phyloP scores from a whole-genome alignment of 2,113 vertebrate species.

The Tychaedon coryphoeus region DNA sequence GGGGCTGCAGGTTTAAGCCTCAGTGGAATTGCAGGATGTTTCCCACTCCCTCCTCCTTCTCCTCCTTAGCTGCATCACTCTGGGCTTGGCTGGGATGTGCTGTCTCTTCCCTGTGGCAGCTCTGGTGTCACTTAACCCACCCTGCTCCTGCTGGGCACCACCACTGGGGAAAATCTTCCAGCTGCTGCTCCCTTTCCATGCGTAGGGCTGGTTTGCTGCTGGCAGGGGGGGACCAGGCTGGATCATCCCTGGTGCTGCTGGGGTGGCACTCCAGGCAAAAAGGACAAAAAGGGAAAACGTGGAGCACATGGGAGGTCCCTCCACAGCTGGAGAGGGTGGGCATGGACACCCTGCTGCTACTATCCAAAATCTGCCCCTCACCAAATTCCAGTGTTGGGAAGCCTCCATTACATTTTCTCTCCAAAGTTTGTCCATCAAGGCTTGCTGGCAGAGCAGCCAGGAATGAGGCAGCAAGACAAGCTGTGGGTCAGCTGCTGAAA shows the following conservation, averaged over 20 bases:
- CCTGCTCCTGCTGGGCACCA: background rate
- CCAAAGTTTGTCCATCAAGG: background rate
- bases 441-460: background rate
- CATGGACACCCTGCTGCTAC: background rate
- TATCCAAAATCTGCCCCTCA: background rate
- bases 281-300: background rate
- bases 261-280: background rate
- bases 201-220: background rate
- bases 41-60: background rate
- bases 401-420: background rate
- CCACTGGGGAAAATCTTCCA: background rate
- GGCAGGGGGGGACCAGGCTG: background rate
- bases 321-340: background rate
- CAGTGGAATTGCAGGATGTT: background rate
- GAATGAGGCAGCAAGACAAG: background rate
- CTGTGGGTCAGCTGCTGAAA: background rate
- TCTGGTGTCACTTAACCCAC: background rate
- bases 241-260: background rate
- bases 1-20: background rate
- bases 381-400: rapidly evolving
- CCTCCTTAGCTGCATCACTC: background rate
- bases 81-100: background rate
- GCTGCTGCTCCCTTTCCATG: background rate
- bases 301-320: background rate
- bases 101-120: background rate